Base-by-base conservation (phyloP, 2,888 invertebrate species). In the Amphipyra berbera region DNA sequence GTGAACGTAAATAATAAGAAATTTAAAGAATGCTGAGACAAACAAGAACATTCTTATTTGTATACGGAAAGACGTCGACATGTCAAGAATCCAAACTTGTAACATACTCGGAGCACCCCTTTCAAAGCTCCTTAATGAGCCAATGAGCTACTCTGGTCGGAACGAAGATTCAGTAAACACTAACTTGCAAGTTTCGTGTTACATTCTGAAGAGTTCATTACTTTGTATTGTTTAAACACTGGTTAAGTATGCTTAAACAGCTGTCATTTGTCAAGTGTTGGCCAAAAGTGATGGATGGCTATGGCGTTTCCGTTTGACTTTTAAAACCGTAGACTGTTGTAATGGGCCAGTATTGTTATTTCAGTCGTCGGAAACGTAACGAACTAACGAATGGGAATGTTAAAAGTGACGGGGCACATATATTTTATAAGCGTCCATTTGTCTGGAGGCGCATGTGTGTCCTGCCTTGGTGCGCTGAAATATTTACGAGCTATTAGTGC, bases 401-500 rank as follows among this genome's bases (percentile, higher is more conserved):
- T 90, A 88, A 86, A 88, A 91, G 90, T 90, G 93, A 90, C 88
- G 84, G 87, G 85, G 82, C 85, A 85, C 88, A 86, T 89, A 90
- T 90, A 89, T 91, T 89, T 92, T 93, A 91, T 92, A 91, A 83
- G 85, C 87, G 82, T 85, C 89, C 90, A 93, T 94, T 93, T 94
- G 93, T 94, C 88, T 86, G 73, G 78, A 85, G 85, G 83, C 88
- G 85, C 91, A 92, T 92, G 88, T 90, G 88, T 87, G 88, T 87
- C 86, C 84, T n/a, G 83, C 77, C 79, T 76, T 82, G 81, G 76
- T 72, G 78, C 86, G 92, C 86, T 93, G 94, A 95, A 90, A 91
- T 94, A 94, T 94, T 94, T 94, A 95, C 92, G 93, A 92, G 88
- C 91, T 92, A 94, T 94, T 91, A 92, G 90, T 86, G 85, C 88